These are phyloP conservation scores for Nomada goodeniana DNA, from an alignment of 2,888 invertebrate species.

Conservation along the genomic window DNA sequence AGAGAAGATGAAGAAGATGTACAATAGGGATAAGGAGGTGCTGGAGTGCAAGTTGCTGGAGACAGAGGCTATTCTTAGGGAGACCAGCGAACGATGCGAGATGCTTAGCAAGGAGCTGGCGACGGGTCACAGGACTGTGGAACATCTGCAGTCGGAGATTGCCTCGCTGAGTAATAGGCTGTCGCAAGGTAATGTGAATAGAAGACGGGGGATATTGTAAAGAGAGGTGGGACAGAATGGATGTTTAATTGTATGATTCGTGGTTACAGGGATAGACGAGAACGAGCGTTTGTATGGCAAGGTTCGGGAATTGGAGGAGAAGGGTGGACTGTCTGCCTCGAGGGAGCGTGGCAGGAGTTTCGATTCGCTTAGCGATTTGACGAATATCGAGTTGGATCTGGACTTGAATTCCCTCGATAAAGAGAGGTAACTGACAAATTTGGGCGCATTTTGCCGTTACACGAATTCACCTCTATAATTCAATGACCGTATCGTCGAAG, in stretches of 20 bases:
- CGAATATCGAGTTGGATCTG: slow-evolving; percentile 91
- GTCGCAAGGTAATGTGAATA: slow-evolving; percentile 84
- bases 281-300: slow-evolving; percentile 90
- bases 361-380: slow-evolving; percentile 92
- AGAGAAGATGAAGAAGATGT: slow-evolving; percentile 87
- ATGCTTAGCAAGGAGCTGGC: slow-evolving; percentile 88
- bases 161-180: slow-evolving; percentile 88
- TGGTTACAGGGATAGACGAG: slow-evolving; percentile 87
- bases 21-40: slow-evolving; percentile 88
- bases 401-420: slow-evolving; percentile 91
- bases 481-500: too few species aligned
- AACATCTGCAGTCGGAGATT: slow-evolving; percentile 89
- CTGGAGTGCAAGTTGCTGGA: slow-evolving; percentile 89
- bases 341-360: slow-evolving; percentile 89
- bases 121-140: slow-evolving; percentile 88
- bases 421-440: slow-evolving; percentile 83
- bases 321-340: slow-evolving; percentile 85
- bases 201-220: too few species aligned
- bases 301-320: slow-evolving; percentile 90
- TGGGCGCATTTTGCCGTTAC: too few species aligned
- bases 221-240: not conserved
- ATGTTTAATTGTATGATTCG: not conserved
- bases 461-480: too few species aligned
- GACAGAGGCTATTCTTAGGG: slow-evolving; percentile 88
- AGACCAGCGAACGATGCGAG: slow-evolving; percentile 89